Conservation (phyloP, 2,797 vertebrate genomes). For the Melanotaenia nigrans region DNA sequence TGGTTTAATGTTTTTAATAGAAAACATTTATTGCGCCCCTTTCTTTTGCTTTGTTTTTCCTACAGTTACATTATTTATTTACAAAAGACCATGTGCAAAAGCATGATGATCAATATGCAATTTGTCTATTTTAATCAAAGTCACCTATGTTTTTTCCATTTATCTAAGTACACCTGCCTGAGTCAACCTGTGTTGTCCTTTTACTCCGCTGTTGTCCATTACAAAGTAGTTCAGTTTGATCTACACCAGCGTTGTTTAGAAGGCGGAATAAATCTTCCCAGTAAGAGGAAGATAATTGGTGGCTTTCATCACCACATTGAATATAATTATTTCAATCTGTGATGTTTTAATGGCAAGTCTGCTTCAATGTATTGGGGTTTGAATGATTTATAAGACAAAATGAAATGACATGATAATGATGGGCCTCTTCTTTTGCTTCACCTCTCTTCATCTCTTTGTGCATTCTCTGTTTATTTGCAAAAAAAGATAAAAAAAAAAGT, state of each 20-base stretch:
- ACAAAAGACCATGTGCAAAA: slow-evolving; percentile 7
- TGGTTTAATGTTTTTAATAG: background rate
- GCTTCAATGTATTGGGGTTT: slow-evolving; percentile 49
- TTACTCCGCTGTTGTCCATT: slow-evolving; percentile 37
- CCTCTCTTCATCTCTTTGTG: slow-evolving; percentile 35
- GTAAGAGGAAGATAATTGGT: slow-evolving; percentile 76
- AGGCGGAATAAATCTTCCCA: slow-evolving; percentile 66
- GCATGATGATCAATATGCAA: slow-evolving; percentile 31
- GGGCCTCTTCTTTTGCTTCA: slow-evolving; percentile 56
- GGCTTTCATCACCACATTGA: slow-evolving; percentile 69
- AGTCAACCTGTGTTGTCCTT: slow-evolving; percentile 20
- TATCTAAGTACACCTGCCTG: slow-evolving; percentile 38
- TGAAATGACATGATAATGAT: slow-evolving; percentile 65
- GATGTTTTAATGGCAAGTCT: slow-evolving; percentile 57
- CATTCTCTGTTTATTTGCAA: slow-evolving; percentile 30
- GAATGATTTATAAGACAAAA: slow-evolving; percentile 67
- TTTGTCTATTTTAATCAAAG: slow-evolving; percentile 21
- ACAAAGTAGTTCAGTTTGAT: slow-evolving; percentile 56
- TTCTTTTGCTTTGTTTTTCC: background rate
- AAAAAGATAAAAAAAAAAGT: slow-evolving; percentile 23
- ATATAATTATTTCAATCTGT: slow-evolving; percentile 66
- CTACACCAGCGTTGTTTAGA: slow-evolving; percentile 51
- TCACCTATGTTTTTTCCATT: slow-evolving; percentile 7
- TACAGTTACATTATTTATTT: background rate
- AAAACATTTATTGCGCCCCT: background rate